Conservation (phyloP, 1,140 invertebrate species). For the Drosophila tristis region DNA sequence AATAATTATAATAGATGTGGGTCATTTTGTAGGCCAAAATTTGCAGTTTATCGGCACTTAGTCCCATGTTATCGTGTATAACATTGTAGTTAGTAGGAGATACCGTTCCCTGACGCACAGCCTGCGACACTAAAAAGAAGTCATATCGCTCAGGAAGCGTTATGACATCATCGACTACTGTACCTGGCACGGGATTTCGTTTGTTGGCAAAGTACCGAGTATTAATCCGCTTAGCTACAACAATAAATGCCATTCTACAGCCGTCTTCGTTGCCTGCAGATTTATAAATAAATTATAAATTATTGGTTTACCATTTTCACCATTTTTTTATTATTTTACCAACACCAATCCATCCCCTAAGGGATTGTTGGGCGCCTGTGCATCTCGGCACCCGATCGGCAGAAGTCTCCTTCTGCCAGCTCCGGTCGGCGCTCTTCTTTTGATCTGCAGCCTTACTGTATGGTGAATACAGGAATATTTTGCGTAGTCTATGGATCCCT, state of each 20-base stretch:
- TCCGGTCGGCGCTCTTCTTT: too few relatives aligned
- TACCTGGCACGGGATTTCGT: slow-evolving; percentile 92
- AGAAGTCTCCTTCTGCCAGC: too few relatives aligned
- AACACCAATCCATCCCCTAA: too few relatives aligned
- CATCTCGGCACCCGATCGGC: too few relatives aligned
- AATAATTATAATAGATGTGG: slow-evolving; percentile 94
- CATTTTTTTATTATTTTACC: too few relatives aligned
- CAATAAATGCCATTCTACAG: slow-evolving; percentile 88
- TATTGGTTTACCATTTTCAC: too few relatives aligned
- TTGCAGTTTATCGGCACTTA: slow-evolving; percentile 89
- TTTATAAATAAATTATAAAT: too few relatives aligned
- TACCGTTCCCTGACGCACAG: slow-evolving; percentile 91
- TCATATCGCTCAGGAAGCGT: slow-evolving; percentile 93
- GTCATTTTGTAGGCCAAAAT: slow-evolving; percentile 91
- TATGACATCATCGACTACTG: slow-evolving; percentile 93
- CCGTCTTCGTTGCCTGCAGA: slow-evolving; percentile 50
- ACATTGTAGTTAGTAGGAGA: slow-evolving; percentile 93
- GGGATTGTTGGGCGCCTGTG: too few relatives aligned
- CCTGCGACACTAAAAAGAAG: slow-evolving; percentile 92
- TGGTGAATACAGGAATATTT: too few relatives aligned
- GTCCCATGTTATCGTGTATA: slow-evolving; percentile 87
- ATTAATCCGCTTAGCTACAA: slow-evolving; percentile 90
- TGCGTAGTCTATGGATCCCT: too few relatives aligned
- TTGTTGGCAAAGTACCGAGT: slow-evolving; percentile 87
- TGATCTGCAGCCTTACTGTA: too few relatives aligned